Base-by-base conservation (phyloP, 2,113 vertebrate species). In the Tauraco erythrolophus region DNA sequence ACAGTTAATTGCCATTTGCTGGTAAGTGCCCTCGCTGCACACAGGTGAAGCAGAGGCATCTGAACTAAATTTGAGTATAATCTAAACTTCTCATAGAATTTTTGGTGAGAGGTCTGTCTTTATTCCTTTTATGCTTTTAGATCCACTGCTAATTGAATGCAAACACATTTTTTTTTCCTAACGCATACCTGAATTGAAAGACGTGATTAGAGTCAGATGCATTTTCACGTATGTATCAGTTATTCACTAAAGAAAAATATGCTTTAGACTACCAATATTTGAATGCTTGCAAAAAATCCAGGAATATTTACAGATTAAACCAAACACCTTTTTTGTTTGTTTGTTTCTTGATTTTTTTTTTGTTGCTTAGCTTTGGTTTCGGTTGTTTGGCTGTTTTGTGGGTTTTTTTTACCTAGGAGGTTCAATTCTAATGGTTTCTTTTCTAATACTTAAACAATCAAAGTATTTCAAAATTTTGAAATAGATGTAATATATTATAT, bases 21-120 rank as follows among this genome's bases (percentile, higher is more conserved):
- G 28, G 3, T 10, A 66, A 0, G 0, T 74, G 41, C 18, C 46
- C 25, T 4, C 10, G 25, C 19, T 19, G 10, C 31, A 57, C 13
- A 58, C n/a, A 70, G 37, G 54, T 70, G 28, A 89, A 84, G 31
- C 1, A 51, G 41, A 83, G 24, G 25, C 18, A 51, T 69, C 30
- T 41, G 30, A 81, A 51, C 10, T 39, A 61, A 78, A 82, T 79
- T 28, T 69, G 7, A 76, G 21, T n/a, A 14, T 25, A 60, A 43
- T n/a, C 70, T 28, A 51, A 57, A 43, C 11, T 46, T 81, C 4
- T 33, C n/a, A 37, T 37, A 28, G 17, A 0, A 28, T 72, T 61
- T 94, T 69, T 66, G 35, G 2, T 48, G 28, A 54, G 28, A 60
- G 0, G 3, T 19, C 28, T 62, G 18, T 5, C 23, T 86, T 60